Evolutionary conservation across 2,113 vertebrate genomes (phyloP).

Genomic region (Psittacus erithacus): DNA sequence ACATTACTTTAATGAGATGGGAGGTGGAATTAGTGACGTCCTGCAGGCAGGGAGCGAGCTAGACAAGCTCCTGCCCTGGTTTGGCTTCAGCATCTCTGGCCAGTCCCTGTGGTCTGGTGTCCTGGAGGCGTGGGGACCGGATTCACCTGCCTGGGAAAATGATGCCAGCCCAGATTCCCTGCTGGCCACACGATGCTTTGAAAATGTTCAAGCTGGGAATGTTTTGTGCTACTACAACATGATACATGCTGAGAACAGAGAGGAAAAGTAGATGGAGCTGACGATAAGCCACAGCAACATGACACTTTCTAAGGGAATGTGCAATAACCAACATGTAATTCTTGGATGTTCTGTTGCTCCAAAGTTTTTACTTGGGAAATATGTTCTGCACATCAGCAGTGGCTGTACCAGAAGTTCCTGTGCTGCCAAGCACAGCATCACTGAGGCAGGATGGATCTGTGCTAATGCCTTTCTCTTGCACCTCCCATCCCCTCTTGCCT

Average conservation of each 20-base stretch:
- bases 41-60: neutral
- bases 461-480: neutral
- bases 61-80: neutral
- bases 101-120: fast-evolving
- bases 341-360: neutral
- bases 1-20: conserved; percentile 18
- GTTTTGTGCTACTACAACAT: neutral
- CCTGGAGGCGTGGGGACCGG: neutral
- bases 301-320: neutral
- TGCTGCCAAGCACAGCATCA: neutral
- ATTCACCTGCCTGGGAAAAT: neutral
- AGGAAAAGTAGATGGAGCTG: neutral
- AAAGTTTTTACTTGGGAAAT: neutral
- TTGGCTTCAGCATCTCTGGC: neutral
- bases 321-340: neutral
- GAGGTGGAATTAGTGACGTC: neutral
- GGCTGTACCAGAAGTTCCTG: neutral
- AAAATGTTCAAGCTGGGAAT: neutral
- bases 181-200: no score
- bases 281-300: neutral
- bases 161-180: neutral
- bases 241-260: neutral
- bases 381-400: neutral
- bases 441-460: neutral
- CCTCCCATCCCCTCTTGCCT: neutral